Conservation (phyloP, 2,888 invertebrate species). For the Pollenia griseotomentosa region DNA sequence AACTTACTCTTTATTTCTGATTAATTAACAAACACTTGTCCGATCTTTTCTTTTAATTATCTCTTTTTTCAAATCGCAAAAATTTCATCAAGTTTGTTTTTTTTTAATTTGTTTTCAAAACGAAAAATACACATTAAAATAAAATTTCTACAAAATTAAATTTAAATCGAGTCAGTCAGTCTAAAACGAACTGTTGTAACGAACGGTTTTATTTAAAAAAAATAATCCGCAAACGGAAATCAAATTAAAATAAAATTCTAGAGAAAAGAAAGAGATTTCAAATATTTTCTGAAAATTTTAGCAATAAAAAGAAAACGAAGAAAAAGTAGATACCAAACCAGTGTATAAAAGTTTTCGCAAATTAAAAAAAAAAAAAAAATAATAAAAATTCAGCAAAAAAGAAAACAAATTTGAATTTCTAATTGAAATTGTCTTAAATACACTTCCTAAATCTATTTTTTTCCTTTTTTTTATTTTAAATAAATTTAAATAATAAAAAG, state of each 20-base stretch:
- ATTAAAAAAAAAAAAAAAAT: constrained; percentile 31
- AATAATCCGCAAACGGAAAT: constrained; percentile 22
- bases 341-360: constrained; percentile 14
- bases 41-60: constrained; percentile 51
- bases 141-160: constrained; percentile 46
- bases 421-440: constrained; percentile 13
- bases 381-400: constrained; percentile 8
- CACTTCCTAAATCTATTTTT: constrained; percentile 52
- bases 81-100: constrained; percentile 33
- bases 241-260: constrained; percentile 44
- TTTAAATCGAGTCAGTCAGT: constrained; percentile 53
- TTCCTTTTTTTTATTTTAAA: constrained; percentile 11
- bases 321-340: constrained; percentile 11
- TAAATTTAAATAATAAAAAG: not conserved
- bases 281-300: constrained; percentile 53
- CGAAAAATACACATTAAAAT: constrained; percentile 33
- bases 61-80: constrained; percentile 35
- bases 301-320: constrained; percentile 8
- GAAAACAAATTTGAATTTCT: constrained; percentile 27
- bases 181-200: constrained; percentile 63
- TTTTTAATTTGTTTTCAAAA: constrained; percentile 22
- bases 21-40: constrained; percentile 16
- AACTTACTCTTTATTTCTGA: constrained; percentile 33
- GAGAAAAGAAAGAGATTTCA: constrained; percentile 35
- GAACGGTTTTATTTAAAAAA: constrained; percentile 33